These are phyloP conservation scores for Tribolium freemani DNA, from an alignment of 2,888 invertebrate species.

Conservation along the genomic window DNA sequence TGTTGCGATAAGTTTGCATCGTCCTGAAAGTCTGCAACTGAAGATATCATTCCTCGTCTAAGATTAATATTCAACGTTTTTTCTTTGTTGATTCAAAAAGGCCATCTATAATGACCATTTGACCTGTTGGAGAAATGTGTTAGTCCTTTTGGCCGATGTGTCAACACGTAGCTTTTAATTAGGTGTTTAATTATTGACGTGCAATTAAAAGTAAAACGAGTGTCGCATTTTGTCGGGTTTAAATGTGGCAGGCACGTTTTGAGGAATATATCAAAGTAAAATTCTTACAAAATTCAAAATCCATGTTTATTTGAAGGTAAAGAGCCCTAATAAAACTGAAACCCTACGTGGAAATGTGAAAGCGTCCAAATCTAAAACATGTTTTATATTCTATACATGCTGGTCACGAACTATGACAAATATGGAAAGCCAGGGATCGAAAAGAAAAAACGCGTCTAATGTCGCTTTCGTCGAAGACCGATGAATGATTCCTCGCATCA, in stretches of 20 bases:
- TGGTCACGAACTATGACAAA: constrained; percentile 58
- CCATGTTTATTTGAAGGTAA: constrained; percentile 44
- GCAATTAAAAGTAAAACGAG: background rate
- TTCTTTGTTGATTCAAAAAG: constrained; percentile 35
- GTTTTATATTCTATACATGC: constrained; percentile 47
- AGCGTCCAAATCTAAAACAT: constrained; percentile 41
- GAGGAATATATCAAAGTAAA: constrained; percentile 21
- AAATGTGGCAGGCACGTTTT: constrained; percentile 2
- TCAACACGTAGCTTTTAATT: background rate
- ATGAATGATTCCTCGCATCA: constrained; percentile 54
- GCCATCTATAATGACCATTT: constrained; percentile 29
- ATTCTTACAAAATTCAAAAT: constrained; percentile 43
- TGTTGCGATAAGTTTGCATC: constrained; percentile 64
- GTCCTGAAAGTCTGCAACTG: constrained; percentile 53
- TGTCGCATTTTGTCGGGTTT: background rate
- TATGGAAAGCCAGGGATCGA: constrained; percentile 55
- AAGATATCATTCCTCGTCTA: constrained; percentile 51
- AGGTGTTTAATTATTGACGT: background rate
- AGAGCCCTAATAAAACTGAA: constrained; percentile 39
- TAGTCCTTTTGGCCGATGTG: background rate
- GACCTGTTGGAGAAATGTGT: background rate
- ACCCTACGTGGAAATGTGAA: constrained; percentile 39
- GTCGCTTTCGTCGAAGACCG: constrained; percentile 54
- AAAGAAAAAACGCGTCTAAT: constrained; percentile 53
- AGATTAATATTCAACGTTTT: constrained; percentile 54